phyloP scores from a whole-genome alignment of 1,140 invertebrate genomes.

The Coenobita brevimanus region DNA sequence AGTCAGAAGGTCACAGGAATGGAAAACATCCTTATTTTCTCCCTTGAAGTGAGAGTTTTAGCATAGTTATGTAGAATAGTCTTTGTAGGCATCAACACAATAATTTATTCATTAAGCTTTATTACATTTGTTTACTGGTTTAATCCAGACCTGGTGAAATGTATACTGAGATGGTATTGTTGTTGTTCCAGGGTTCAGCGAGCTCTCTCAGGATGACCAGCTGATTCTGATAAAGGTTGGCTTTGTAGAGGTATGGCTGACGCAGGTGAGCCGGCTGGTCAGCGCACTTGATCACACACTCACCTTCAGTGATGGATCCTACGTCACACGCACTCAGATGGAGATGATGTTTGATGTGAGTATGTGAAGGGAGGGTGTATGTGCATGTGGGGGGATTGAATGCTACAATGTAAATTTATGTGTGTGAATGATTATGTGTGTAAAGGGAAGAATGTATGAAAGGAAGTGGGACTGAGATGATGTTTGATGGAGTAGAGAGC shows the following conservation, averaged over 20 bases:
- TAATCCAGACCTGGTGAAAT: too few species aligned
- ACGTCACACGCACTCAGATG: slow-evolving; percentile 88
- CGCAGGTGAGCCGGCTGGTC: slow-evolving; percentile 88
- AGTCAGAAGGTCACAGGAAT: too few species aligned
- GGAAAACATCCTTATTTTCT: too few species aligned
- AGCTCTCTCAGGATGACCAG: slow-evolving; percentile 93
- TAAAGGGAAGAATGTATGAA: not conserved
- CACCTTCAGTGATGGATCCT: slow-evolving; percentile 94
- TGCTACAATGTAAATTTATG: too few species aligned
- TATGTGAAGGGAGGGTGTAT: slow-evolving; percentile 66
- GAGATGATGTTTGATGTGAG: slow-evolving; percentile 95
- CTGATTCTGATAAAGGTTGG: slow-evolving; percentile 95
- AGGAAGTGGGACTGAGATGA: not conserved
- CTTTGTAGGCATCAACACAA: too few species aligned
- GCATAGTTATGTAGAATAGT: too few species aligned
- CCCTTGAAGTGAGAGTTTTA: too few species aligned
- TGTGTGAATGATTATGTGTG: too few species aligned
- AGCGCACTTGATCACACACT: slow-evolving; percentile 81
- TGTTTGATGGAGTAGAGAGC: not conserved
- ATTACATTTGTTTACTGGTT: too few species aligned
- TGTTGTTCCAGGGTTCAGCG: slow-evolving; percentile 80
- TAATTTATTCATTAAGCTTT: too few species aligned
- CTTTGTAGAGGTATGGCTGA: slow-evolving; percentile 97
- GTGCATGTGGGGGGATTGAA: too few species aligned
- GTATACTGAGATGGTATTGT: too few species aligned